Conservation (phyloP, 2,888 invertebrate species). For the Lasioglossum vierecki region DNA sequence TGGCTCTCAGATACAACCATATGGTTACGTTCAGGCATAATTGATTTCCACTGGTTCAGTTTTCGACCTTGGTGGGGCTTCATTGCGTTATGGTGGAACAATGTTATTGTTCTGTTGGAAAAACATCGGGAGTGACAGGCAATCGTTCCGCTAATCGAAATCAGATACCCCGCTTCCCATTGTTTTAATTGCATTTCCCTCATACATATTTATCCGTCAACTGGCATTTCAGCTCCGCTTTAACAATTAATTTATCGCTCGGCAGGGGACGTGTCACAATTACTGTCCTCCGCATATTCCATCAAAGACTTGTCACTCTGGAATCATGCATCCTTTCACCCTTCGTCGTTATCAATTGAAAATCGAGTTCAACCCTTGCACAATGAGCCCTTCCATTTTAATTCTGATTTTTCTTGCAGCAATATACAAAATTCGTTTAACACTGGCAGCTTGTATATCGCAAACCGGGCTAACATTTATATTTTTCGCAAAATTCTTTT, state of each 20-base stretch:
- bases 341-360: neutral
- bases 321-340: neutral
- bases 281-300: neutral
- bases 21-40: neutral
- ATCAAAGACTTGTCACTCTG: neutral
- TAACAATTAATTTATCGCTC: slow-evolving; percentile 12
- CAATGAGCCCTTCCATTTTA: neutral
- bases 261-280: neutral
- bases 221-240: slow-evolving; percentile 26
- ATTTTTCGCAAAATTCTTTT: too few relatives aligned
- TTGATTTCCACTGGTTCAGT: neutral
- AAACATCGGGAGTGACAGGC: neutral
- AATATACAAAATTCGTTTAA: neutral
- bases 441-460: neutral
- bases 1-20: neutral
- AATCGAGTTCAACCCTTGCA: neutral
- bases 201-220: slow-evolving; percentile 41
- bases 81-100: neutral
- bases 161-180: slow-evolving; percentile 21
- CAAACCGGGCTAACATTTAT: too few relatives aligned
- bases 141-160: neutral
- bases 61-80: slow-evolving; percentile 24
- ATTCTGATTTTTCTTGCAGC: neutral
- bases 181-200: slow-evolving; percentile 38
- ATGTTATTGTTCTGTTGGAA: slow-evolving; percentile 10